Evolutionary conservation across 2,113 vertebrate genomes (phyloP).

Genomic region (Protobothrops mucrosquamatus): DNA sequence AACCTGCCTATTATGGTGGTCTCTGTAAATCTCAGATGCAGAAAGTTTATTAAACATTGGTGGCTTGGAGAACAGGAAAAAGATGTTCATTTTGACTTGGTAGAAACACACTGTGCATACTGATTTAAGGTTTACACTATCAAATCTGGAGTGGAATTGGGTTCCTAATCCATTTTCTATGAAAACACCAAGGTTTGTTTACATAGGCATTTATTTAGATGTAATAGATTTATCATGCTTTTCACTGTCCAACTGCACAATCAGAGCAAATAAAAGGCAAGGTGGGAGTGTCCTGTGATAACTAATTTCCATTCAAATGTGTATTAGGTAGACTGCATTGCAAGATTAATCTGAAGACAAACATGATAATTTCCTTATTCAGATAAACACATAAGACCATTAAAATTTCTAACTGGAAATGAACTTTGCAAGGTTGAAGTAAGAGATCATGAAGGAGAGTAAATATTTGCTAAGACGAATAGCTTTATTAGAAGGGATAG

Average conservation of each 20-base stretch:
- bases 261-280: not conserved
- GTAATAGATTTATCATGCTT: not conserved
- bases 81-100: not conserved
- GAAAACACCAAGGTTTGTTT: not conserved
- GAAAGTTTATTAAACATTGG: not conserved
- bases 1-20: not conserved
- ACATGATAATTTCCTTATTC: not conserved
- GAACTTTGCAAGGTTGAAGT: not conserved
- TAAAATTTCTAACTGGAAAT: not conserved
- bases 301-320: not conserved
- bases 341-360: not conserved
- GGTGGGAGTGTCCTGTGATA: not conserved
- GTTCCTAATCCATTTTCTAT: not conserved
- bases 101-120: not conserved
- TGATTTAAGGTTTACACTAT: not conserved
- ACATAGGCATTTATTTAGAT: not conserved
- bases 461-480: not conserved
- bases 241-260: not conserved
- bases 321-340: not conserved
- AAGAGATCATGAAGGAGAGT: not conserved
- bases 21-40: not conserved
- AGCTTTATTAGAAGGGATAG: not conserved
- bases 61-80: not conserved
- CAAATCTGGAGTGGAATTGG: not conserved
- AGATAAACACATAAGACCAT: not conserved